These are phyloP conservation scores for Brassicogethes aeneus DNA, from an alignment of 2,888 invertebrate species.

Conservation along the genomic window DNA sequence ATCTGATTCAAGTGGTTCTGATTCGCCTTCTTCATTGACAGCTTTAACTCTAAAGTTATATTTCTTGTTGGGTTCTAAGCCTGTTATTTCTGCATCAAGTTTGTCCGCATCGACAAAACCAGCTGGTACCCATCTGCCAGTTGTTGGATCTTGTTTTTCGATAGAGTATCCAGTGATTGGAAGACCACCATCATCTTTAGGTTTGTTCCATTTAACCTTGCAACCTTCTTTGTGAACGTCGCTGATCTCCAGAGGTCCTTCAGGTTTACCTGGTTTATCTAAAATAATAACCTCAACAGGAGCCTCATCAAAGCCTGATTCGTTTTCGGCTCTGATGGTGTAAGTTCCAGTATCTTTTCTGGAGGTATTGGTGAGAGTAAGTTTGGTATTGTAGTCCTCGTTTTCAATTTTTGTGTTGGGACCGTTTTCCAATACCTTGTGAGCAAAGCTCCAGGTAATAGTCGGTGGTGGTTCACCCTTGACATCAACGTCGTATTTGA, in stretches of 20 bases:
- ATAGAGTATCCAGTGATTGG: conserved; percentile 85
- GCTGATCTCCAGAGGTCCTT: conserved; percentile 84
- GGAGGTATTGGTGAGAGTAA: conserved; percentile 69
- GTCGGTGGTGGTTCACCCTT: conserved; percentile 95
- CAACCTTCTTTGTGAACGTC: conserved; percentile 92
- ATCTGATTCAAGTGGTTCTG: conserved; percentile 88
- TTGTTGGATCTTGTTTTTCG: conserved; percentile 88
- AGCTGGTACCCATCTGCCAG: conserved; percentile 84
- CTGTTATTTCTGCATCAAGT: conserved; percentile 74
- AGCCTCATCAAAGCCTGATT: conserved; percentile 88
- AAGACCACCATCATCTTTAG: conserved; percentile 91
- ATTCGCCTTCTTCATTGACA: conserved; percentile 93
- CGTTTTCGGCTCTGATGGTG: conserved; percentile 85
- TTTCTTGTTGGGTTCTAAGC: conserved; percentile 88
- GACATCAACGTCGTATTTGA: conserved; percentile 89
- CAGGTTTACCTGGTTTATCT: conserved; percentile 81
- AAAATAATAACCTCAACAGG: conserved; percentile 81
- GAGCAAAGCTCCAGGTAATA: conserved; percentile 69
- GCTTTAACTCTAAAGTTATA: conserved; percentile 98
- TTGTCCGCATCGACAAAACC: conserved; percentile 75
- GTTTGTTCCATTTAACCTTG: conserved; percentile 88
- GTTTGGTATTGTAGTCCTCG: conserved; percentile 85
- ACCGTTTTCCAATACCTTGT: conserved; percentile 58
- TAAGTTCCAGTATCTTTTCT: conserved; percentile 87
- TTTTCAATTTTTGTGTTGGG: conserved; percentile 71